Evolutionary conservation across 1,140 invertebrate genomes (phyloP).

Genomic region (Dermatophagoides farinae): DNA sequence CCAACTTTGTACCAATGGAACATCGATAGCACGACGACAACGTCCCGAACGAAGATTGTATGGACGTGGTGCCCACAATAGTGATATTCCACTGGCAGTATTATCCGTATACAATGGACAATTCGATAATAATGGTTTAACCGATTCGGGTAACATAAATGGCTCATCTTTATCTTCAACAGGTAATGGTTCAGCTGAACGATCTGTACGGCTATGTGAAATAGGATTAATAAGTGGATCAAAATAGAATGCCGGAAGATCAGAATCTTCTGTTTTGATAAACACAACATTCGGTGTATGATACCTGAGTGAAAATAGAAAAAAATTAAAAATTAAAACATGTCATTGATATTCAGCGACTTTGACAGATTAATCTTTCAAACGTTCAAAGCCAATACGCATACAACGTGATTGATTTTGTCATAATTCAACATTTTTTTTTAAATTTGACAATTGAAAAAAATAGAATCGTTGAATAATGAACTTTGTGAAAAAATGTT

Average conservation of each 20-base stretch:
- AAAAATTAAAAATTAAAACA: not conserved
- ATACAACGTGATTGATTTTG: not conserved
- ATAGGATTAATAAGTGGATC: slow-evolving; percentile 99
- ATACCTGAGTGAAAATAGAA: slow-evolving; percentile 48
- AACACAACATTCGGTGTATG: slow-evolving; percentile 97
- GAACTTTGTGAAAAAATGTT: not conserved
- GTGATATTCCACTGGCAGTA: slow-evolving; percentile 92
- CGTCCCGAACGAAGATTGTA: slow-evolving; percentile 81
- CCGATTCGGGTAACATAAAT: slow-evolving; percentile 68
- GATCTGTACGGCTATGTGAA: slow-evolving; percentile 74
- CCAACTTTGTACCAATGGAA: slow-evolving; percentile 94
- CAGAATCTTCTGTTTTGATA: slow-evolving; percentile 99
- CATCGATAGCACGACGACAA: slow-evolving; percentile 69
- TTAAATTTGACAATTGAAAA: not conserved
- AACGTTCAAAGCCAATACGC: not conserved
- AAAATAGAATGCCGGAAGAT: slow-evolving; percentile 97
- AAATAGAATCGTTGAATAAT: not conserved
- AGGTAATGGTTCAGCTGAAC: slow-evolving; percentile 47
- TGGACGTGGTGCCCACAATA: slow-evolving; percentile 94
- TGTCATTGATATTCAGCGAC: slow-evolving; percentile 12
- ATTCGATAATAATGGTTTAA: slow-evolving; percentile 79
- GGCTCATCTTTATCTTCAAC: slow-evolving; percentile 70
- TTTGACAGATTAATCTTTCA: not conserved
- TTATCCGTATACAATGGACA: slow-evolving; percentile 93
- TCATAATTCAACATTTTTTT: too few relatives aligned